Percentiles rank a stretch among this genome's conserved stretches.
These are phyloP conservation scores for Ommatoiulus sabulosus DNA, from an alignment of 2,888 invertebrate genomes.

Conservation along the genomic window DNA sequence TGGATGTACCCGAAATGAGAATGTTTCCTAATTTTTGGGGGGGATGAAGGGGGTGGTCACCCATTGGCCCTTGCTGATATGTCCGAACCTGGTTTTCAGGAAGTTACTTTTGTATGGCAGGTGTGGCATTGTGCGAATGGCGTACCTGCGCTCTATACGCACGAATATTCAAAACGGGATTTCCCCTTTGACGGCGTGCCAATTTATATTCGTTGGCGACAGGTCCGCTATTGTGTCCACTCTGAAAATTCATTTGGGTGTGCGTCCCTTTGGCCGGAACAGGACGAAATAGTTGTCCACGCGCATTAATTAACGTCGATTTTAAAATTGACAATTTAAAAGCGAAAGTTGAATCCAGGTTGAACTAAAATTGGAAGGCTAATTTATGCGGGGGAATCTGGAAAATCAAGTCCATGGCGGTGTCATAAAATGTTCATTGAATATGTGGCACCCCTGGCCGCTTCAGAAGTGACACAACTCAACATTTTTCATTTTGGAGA, in stretches of 20 bases:
- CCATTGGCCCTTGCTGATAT: not conserved
- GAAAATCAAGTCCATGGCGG: no score
- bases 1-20: not conserved
- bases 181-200: not conserved
- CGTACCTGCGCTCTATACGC: not conserved
- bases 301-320: not conserved
- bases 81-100: not conserved
- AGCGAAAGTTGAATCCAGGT: no score
- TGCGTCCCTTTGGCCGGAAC: constrained; percentile 33
- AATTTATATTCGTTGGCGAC: not conserved
- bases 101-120: not conserved
- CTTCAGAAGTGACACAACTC: no score
- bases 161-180: constrained; percentile 13
- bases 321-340: not conserved
- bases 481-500: no score
- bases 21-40: not conserved
- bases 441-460: no score
- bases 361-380: no score
- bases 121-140: not conserved
- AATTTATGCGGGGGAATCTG: no score
- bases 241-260: constrained; percentile 1
- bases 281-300: not conserved
- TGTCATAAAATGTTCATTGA: no score
- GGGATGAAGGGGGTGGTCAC: not conserved
- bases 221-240: not conserved